phyloP scores from a whole-genome alignment of 2,888 invertebrate genomes.

The Acrocera orbiculus region DNA sequence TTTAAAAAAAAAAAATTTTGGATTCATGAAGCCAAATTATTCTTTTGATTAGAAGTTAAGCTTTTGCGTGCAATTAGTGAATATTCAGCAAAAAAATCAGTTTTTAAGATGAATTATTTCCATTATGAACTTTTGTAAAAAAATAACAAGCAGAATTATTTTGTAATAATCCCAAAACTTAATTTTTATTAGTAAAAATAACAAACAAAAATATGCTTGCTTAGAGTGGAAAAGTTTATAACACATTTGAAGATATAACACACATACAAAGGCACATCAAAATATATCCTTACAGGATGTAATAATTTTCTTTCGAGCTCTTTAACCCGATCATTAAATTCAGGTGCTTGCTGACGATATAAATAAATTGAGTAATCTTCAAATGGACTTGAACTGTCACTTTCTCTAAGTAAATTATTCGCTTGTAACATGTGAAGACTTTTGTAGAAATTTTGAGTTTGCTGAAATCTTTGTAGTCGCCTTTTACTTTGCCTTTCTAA shows the following conservation, averaged over 20 bases:
- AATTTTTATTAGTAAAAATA: neutral
- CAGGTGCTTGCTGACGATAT: slow-evolving; percentile 68
- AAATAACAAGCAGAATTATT: no score
- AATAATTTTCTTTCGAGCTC: slow-evolving; percentile 58
- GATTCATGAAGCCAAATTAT: no score
- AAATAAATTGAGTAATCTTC: slow-evolving; percentile 73
- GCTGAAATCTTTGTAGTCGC: slow-evolving; percentile 51
- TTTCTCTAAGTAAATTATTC: slow-evolving; percentile 42
- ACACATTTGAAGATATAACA: slow-evolving; percentile 1
- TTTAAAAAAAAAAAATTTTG: no score
- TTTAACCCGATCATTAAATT: slow-evolving; percentile 70
- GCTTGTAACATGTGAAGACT: slow-evolving; percentile 72
- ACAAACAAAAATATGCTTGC: neutral
- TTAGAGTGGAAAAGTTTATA: neutral
- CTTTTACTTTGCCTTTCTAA: slow-evolving; percentile 45
- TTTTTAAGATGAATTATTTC: no score
- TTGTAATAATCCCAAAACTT: no score
- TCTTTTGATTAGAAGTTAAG: no score
- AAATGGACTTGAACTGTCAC: slow-evolving; percentile 41
- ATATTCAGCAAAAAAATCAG: no score
- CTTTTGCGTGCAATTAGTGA: no score
- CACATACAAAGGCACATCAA: neutral
- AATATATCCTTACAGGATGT: slow-evolving; percentile 45
- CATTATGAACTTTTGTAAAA: no score
- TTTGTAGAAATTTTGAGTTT: slow-evolving; percentile 66